phyloP scores from a whole-genome alignment of 2,797 vertebrate genomes.

The Rousettus madagascariensis region DNA sequence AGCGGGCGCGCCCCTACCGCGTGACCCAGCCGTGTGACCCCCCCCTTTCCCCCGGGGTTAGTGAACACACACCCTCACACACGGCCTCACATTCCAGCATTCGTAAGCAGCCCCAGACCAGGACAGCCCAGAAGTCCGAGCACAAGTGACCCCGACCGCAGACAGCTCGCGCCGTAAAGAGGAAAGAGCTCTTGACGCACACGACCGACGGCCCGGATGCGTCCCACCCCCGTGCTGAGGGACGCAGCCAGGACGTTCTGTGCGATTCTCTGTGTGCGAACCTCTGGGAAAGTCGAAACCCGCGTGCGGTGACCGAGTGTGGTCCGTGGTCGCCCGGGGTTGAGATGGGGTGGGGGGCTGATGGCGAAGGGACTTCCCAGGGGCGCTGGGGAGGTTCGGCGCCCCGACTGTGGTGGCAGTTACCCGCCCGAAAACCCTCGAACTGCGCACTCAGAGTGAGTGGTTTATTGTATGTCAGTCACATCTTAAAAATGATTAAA shows the following conservation, averaged over 20 bases:
- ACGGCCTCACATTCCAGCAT: neutral
- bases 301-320: neutral
- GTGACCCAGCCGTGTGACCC: neutral
- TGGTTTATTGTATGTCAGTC: neutral
- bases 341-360: fast-evolving
- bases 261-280: neutral
- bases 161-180: fast-evolving
- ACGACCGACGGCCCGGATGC: fast-evolving
- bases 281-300: neutral
- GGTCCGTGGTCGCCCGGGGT: fast-evolving
- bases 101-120: neutral
- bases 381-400: neutral
- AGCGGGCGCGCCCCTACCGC: neutral
- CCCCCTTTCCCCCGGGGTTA: neutral
- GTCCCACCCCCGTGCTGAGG: neutral
- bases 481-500: neutral
- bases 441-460: neutral
- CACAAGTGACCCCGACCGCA: fast-evolving
- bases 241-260: neutral
- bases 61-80: neutral
- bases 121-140: fast-evolving
- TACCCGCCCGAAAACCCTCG: no score
- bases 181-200: neutral
- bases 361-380: fast-evolving
- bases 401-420: no score